Evolutionary conservation across 2,113 vertebrate species (phyloP).

Genomic region (Andinoacara biseriatus): DNA sequence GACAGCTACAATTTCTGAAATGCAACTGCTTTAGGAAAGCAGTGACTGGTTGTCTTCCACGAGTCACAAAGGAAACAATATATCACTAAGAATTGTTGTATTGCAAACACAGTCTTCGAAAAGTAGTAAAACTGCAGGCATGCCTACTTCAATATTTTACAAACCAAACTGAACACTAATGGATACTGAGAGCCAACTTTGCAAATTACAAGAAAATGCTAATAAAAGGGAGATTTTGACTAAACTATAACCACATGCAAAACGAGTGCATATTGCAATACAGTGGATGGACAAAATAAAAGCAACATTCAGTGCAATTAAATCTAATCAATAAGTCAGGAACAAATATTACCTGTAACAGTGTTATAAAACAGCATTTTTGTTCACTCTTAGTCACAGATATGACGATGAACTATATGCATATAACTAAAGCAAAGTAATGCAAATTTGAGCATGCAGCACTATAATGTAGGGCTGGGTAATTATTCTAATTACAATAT

Average conservation of each 20-base stretch:
- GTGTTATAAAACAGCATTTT: not conserved
- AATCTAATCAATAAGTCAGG: not conserved
- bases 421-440: not conserved
- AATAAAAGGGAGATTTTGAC: not conserved
- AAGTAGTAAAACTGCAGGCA: slow-evolving; percentile 5
- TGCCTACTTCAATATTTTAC: not conserved
- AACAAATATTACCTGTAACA: not conserved
- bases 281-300: not conserved
- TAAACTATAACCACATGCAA: not conserved
- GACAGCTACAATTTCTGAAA: slow-evolving; percentile 10
- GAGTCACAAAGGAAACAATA: not conserved
- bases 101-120: not conserved
- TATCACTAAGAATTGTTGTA: not conserved
- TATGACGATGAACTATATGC: not conserved
- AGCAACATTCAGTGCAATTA: not conserved
- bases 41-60: not conserved
- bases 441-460: not conserved
- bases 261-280: not conserved
- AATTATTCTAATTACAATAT: not conserved
- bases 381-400: not conserved
- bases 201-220: not conserved
- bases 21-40: not conserved
- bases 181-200: not conserved
- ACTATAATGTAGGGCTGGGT: no score
- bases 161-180: not conserved